Base-by-base conservation (phyloP, 2,113 vertebrate genomes). In the Chaenocephalus aceratus region DNA sequence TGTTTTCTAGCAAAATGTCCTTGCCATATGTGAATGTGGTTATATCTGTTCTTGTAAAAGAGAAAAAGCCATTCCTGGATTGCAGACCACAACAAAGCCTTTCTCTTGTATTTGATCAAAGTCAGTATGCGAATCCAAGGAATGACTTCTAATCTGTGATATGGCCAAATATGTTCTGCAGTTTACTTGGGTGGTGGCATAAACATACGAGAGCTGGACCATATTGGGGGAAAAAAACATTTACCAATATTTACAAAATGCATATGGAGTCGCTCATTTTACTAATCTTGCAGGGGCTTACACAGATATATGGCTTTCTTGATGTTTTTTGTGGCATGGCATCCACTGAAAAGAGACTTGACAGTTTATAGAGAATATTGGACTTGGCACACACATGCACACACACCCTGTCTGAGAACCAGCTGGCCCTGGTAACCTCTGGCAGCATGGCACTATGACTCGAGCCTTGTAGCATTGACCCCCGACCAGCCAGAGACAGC, bases 381-480 rank as follows among this genome's bases (percentile, higher is more conserved):
- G 77, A 61, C 67, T 84, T 87, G 82, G 79, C 30, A 71, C 54
- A 59, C 57, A 11, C 10, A 57, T 64, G 67, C 36, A 63, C 62
- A 79, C 81, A 70, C 75, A 83, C 21, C 1, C 53, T 10, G 93
- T 92, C 93, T 95, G 95, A 95, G 95, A 95, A 95, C 44, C 76
- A 67, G 90, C 86, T 94, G 94, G 94, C 92, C 79, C 80, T 30
- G 85, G 11, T 92, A 91, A 92, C 94, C 94, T 93, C 93, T 94
- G 92, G 92, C 88, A 82, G 78, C 83, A 77, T 89, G 90, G 90
- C 91, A 90, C 86, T 77, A 46, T 71, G 84, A 73, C 80, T 84
- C 60, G 48, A 12, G 72, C 77, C 84, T 71, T 75, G 75, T 70
- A 70, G 83, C 69, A 41, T 0, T 89, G 90, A 93, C 92, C 86